Percentiles rank a stretch among this genome's conserved stretches.
These are phyloP conservation scores for Prostheceraeus crozeri DNA, from an alignment of 2,888 invertebrate genomes.

Conservation along the genomic window DNA sequence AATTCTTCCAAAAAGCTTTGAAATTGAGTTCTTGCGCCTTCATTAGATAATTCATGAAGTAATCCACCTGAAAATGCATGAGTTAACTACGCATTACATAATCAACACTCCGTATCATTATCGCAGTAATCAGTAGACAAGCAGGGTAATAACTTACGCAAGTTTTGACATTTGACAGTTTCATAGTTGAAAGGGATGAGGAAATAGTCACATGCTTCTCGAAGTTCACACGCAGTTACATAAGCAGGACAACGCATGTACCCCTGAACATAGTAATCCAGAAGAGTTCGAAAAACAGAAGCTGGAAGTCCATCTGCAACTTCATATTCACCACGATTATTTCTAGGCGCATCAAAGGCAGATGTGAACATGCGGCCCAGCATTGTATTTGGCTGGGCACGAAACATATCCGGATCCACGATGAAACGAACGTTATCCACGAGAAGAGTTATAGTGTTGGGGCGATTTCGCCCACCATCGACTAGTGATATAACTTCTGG, in stretches of 20 bases:
- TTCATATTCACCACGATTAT: constrained; percentile 91
- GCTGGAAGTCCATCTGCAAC: constrained; percentile 94
- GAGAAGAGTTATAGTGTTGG: too few relatives aligned
- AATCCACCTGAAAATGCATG: constrained; percentile 64
- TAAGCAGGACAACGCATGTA: constrained; percentile 86
- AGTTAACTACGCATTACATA: too few relatives aligned
- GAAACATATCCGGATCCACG: constrained; percentile 81
- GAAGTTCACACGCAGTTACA: constrained; percentile 85
- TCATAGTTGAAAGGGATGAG: constrained; percentile 90
- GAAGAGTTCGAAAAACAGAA: constrained; percentile 81
- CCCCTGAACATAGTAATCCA: constrained; percentile 86
- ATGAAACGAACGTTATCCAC: constrained; percentile 84
- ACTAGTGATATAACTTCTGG: too few relatives aligned
- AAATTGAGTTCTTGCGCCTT: constrained; percentile 95
- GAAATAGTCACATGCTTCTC: constrained; percentile 96
- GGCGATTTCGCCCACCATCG: too few relatives aligned
- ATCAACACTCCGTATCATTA: too few relatives aligned
- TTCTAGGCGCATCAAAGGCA: constrained; percentile 77
- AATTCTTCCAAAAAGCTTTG: constrained; percentile 89
- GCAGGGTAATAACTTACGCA: constrained; percentile 66
- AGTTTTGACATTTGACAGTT: constrained; percentile 78
- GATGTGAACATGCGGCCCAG: constrained; percentile 92
- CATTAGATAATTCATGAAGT: constrained; percentile 93
- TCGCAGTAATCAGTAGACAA: too few relatives aligned
- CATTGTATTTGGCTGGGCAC: constrained; percentile 95